Evolutionary conservation across 1,140 invertebrate genomes (phyloP).

Genomic region (Drosophila kepulauana): DNA sequence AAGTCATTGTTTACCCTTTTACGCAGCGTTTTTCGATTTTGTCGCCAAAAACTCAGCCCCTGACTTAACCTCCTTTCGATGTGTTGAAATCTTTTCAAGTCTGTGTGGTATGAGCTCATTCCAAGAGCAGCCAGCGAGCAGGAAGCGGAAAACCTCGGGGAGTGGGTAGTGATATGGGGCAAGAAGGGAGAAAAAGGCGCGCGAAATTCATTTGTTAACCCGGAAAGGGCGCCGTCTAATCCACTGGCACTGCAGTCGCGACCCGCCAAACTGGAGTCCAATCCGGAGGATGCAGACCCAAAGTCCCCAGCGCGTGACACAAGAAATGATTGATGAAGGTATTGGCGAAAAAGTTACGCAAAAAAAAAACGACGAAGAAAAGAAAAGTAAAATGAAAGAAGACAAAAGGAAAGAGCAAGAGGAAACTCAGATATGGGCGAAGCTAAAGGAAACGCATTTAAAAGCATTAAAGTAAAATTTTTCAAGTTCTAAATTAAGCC

Average conservation of each 20-base stretch:
- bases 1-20: conserved; percentile 77
- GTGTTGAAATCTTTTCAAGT: conserved; percentile 73
- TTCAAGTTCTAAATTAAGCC: conserved; percentile 49
- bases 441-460: conserved; percentile 65
- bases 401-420: conserved; percentile 21
- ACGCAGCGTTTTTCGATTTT: conserved; percentile 47
- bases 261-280: conserved; percentile 47
- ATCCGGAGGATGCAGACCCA: conserved; percentile 43
- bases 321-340: conserved; percentile 81
- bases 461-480: conserved; percentile 61
- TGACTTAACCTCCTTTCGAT: conserved; percentile 48
- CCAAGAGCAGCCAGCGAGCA: background rate
- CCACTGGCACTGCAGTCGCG: conserved; percentile 74
- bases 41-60: conserved; percentile 35
- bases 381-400: conserved; percentile 33
- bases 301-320: conserved; percentile 61
- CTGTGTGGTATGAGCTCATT: conserved; percentile 25
- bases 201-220: conserved; percentile 82
- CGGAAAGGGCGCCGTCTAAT: conserved; percentile 77
- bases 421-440: conserved; percentile 24
- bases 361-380: conserved; percentile 27
- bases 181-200: conserved; percentile 24
- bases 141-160: background rate
- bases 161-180: background rate
- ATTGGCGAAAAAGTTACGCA: conserved; percentile 64